Evolutionary conservation across 2,113 vertebrate genomes (phyloP).

Genomic region (Hydropotes inermis): DNA sequence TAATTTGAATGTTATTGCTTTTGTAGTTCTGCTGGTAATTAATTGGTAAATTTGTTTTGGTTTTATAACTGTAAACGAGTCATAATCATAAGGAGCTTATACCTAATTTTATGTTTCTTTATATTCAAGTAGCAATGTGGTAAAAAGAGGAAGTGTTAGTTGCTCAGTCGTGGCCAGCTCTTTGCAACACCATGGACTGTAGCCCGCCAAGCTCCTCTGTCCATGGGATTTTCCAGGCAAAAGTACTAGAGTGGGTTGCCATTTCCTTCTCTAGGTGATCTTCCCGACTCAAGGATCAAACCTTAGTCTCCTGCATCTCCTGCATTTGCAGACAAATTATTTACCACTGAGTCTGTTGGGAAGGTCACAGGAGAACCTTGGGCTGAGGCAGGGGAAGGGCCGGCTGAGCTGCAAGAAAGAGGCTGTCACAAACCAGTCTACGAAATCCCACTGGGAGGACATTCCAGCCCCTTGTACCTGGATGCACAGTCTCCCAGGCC

Average conservation of each 20-base stretch:
- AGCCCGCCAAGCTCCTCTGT: neutral
- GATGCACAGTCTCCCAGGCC: neutral
- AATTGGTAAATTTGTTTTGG: conserved; percentile 65
- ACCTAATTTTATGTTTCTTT: conserved; percentile 53
- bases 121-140: conserved; percentile 40
- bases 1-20: conserved; percentile 68
- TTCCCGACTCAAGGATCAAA: neutral
- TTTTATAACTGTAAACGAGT: conserved; percentile 56
- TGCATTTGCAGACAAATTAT: neutral
- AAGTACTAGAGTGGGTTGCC: neutral
- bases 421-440: neutral
- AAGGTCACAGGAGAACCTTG: neutral
- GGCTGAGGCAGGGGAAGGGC: neutral
- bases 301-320: neutral
- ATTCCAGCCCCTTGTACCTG: neutral
- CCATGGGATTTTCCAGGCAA: neutral
- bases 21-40: conserved; percentile 68
- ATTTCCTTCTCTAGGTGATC: neutral
- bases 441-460: neutral
- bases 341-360: neutral
- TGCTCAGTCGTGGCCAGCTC: neutral
- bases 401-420: neutral
- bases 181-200: neutral
- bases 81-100: conserved; percentile 5
- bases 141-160: neutral